Evolutionary conservation across 2,888 invertebrate species (phyloP).

Genomic region (Hyposoter didymator): DNA sequence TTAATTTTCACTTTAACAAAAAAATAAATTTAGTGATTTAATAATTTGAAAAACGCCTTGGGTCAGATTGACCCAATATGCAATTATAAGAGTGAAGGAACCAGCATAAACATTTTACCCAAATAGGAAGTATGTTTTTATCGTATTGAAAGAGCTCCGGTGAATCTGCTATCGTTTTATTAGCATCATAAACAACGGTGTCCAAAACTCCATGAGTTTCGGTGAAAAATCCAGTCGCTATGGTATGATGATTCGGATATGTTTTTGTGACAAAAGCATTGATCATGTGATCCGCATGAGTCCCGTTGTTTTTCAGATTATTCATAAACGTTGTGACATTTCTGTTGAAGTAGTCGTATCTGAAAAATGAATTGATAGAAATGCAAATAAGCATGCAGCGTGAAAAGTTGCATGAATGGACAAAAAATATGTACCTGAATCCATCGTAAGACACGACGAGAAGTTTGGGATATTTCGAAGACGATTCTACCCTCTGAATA

Average conservation of each 20-base stretch:
- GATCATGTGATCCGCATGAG: conserved; percentile 86
- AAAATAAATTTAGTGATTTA: too few species aligned
- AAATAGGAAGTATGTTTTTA: conserved; percentile 86
- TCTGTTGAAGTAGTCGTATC: conserved; percentile 88
- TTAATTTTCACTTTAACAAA: too few species aligned
- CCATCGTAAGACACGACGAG: conserved; percentile 90
- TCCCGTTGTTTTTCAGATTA: conserved; percentile 85
- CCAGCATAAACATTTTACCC: conserved; percentile 81
- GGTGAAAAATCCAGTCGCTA: conserved; percentile 89
- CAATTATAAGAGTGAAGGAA: not conserved
- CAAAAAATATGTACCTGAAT: conserved; percentile 83
- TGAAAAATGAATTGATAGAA: conserved; percentile 60
- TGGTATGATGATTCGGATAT: conserved; percentile 90
- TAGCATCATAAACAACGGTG: conserved; percentile 87
- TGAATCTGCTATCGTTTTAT: conserved; percentile 77
- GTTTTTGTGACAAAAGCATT: conserved; percentile 90
- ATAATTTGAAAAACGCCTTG: too few species aligned
- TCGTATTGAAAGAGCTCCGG: conserved; percentile 86
- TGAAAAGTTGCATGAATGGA: not conserved
- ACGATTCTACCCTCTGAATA: conserved; percentile 72
- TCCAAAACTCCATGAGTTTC: conserved; percentile 90
- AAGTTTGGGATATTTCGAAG: conserved; percentile 85
- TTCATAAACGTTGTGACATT: conserved; percentile 87
- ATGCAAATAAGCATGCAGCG: too few species aligned
- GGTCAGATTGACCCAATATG: too few species aligned